Conservation (phyloP, 2,797 vertebrate species). For the Xyrichtys novacula region DNA sequence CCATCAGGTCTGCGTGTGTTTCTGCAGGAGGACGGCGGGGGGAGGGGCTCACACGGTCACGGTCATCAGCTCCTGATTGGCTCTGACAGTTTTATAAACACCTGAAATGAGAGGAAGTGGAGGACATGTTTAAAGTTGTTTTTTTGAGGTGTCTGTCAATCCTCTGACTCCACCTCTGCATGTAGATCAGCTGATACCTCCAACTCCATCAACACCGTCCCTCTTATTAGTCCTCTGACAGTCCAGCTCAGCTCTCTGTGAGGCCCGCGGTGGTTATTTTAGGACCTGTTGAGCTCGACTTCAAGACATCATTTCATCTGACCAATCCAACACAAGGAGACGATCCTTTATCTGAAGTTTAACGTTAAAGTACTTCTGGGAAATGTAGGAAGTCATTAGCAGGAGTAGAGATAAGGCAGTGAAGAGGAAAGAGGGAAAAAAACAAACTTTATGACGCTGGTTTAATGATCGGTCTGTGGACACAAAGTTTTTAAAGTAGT, state of each 20-base stretch:
- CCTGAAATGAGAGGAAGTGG: conserved; percentile 40
- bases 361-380: conserved; percentile 24
- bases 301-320: background rate
- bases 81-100: conserved; percentile 63
- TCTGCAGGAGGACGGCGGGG: conserved; percentile 36
- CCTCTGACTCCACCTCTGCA: no score
- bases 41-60: conserved; percentile 47
- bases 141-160: conserved; percentile 41
- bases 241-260: background rate
- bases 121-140: conserved; percentile 9
- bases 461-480: no score
- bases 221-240: conserved; percentile 2
- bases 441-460: no score
- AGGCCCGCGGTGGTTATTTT: background rate
- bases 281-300: background rate
- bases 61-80: conserved; percentile 59
- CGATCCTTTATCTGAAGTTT: background rate
- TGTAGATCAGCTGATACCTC: no score
- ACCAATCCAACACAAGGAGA: background rate
- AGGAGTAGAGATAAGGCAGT: background rate
- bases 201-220: conserved; percentile 1
- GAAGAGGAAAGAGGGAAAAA: no score
- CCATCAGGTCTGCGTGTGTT: conserved; percentile 60
- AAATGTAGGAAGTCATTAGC: conserved; percentile 18
- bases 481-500: no score